Conservation (phyloP, 2,113 vertebrate species). For the Furnarius figulus region DNA sequence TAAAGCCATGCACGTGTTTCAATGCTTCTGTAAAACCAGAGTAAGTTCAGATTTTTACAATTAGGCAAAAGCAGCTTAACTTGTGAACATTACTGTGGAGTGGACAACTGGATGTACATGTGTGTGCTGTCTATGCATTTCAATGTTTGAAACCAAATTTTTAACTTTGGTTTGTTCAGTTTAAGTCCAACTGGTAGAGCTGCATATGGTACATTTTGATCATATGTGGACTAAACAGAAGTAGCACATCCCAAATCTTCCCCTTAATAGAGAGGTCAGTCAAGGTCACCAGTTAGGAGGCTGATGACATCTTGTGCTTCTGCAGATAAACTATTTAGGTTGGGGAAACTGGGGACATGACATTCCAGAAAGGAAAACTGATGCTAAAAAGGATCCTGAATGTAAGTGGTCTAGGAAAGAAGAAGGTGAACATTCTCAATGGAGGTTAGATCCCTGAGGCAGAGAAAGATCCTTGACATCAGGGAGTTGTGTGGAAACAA, state of each 20-base stretch:
- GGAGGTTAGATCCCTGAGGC: neutral
- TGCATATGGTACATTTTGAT: neutral
- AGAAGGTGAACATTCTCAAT: neutral
- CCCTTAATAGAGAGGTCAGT: neutral
- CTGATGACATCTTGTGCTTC: neutral
- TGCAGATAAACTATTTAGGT: neutral
- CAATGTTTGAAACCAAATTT: neutral
- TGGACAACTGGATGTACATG: neutral
- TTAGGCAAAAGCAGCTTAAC: neutral
- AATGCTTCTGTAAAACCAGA: neutral
- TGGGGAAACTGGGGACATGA: neutral
- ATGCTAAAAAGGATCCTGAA: neutral
- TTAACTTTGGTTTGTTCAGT: neutral
- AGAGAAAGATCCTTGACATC: neutral
- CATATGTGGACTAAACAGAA: neutral
- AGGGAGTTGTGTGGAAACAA: neutral
- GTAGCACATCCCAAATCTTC: neutral
- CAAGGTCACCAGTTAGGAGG: neutral
- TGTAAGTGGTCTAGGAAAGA: neutral
- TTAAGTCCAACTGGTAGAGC: neutral
- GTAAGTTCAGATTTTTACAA: neutral
- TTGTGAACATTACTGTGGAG: neutral
- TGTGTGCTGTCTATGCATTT: accelerated
- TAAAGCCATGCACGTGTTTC: neutral
- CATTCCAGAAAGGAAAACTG: neutral